Evolutionary conservation across 2,888 invertebrate genomes (phyloP), one percentile per base, ranked within the genome.

Genomic region (Leptothorax acervorum): DNA sequence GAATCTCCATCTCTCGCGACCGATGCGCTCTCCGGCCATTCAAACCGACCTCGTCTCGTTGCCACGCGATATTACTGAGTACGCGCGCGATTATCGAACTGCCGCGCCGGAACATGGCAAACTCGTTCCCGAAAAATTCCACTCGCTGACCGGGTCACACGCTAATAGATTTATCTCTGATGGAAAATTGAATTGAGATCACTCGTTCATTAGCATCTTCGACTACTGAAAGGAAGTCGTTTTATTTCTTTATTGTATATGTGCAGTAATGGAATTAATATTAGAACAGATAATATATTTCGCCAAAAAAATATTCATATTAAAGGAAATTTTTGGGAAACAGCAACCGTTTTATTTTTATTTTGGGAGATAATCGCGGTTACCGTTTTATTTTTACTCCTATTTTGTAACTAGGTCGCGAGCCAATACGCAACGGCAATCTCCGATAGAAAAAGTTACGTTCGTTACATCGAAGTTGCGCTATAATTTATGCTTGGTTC

Each of bases 41-140:
- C 83, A 74, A 84, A 31, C 53, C 81, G 62, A 84, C 79, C 76
- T 83, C 70, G 63, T 60, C 76, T 83, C 70, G 63, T 60, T 73
- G 68, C 79, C 55, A 73, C 75, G 82, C 66, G 62, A 55, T 60
- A 79, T 66, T 39, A 71, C 70, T 23, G 83, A 82, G 82, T 79
- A 82, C 81, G 82, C 83, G 83, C 51, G 48, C 53, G 71, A 84
- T 82, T 82, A 82, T 70, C 83, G 63, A 81, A 70, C 83, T 70
- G 83, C 45, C 83, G 35, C 63, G 83, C 45, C 83, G 35, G 48
- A 82, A 73, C 55, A n/a, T 35, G 73, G 76, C 83, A 82, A 83
- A 85, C 84, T 87, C 86, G 83, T 78, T 78, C 76, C 84, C 75
- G 75, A 86, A 81, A 83, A 83, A 31, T 78, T 55, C 31, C 70